Evolutionary conservation across 2,888 invertebrate genomes (phyloP).

Genomic region (Chirona hameri): DNA sequence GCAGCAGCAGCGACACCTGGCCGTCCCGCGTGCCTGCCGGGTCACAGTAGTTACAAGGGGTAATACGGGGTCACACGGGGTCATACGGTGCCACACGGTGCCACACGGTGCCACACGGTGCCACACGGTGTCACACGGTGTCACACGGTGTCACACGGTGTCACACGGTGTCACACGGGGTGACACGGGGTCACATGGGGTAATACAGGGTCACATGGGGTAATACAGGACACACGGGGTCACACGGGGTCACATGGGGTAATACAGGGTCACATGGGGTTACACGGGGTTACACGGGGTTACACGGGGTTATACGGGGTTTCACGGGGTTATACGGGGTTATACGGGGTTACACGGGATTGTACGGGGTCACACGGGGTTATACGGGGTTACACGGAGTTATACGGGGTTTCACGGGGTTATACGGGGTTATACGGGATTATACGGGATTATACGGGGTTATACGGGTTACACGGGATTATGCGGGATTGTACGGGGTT

Average conservation of each 20-base stretch:
- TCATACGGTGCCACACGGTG: background rate
- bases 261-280: background rate
- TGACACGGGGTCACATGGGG: too few relatives aligned
- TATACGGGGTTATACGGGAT: background rate
- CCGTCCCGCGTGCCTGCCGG: background rate
- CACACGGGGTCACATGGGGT: background rate
- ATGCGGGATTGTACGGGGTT: too few relatives aligned
- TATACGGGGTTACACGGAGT: background rate
- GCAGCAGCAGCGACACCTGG: background rate
- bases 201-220: too few relatives aligned
- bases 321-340: background rate
- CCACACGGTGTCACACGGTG: background rate
- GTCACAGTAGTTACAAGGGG: background rate
- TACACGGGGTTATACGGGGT: too few relatives aligned
- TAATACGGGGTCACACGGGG: background rate
- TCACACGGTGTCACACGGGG: too few relatives aligned
- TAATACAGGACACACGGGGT: background rate
- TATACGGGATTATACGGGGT: too few relatives aligned
- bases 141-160: too few relatives aligned
- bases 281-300: background rate
- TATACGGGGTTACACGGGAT: too few relatives aligned
- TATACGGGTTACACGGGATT: background rate
- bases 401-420: background rate
- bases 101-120: too few relatives aligned
- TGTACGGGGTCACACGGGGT: too few relatives aligned